Percentiles rank a stretch among this genome's conserved stretches.
These are phyloP conservation scores for Ornithoptera alexandrae DNA, from an alignment of 2,888 invertebrate species.

Conservation along the genomic window DNA sequence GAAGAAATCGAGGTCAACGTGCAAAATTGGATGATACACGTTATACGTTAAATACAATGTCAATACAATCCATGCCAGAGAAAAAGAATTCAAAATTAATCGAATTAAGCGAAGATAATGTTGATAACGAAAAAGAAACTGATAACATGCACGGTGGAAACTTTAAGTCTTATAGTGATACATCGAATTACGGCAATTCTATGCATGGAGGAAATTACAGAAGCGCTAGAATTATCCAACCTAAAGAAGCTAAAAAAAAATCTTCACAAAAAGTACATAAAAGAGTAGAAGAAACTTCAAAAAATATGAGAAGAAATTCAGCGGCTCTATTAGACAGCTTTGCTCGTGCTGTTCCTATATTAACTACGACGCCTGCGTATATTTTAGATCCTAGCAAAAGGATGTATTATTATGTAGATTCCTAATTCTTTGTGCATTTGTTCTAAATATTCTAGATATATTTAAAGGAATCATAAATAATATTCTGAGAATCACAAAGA, in stretches of 20 bases:
- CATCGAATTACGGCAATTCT: constrained; percentile 42
- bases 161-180: constrained; percentile 45
- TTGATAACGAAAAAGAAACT: constrained; percentile 43
- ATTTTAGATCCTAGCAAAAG: constrained; percentile 76
- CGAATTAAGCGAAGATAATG: constrained; percentile 52
- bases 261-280: constrained; percentile 33
- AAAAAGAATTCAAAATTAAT: constrained; percentile 53
- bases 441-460: constrained; percentile 1
- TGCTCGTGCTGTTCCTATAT: constrained; percentile 61
- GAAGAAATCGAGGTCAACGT: constrained; percentile 41
- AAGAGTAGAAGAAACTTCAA: constrained; percentile 35
- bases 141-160: constrained; percentile 45
- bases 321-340: constrained; percentile 63
- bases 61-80: constrained; percentile 35
- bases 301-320: constrained; percentile 48
- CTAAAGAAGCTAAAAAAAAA: constrained; percentile 31
- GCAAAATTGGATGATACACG: constrained; percentile 51
- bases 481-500: constrained; percentile 5
- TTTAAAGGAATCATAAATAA: too few relatives aligned
- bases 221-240: constrained; percentile 53
- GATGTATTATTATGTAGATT: constrained; percentile 74
- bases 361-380: constrained; percentile 63
- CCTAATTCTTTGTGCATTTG: constrained; percentile 39
- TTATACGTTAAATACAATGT: constrained; percentile 34
- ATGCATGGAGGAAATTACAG: constrained; percentile 73